Percentiles rank a stretch among this genome's conserved stretches.
Conservation (phyloP, 2,113 vertebrate genomes). For the Xenopus tropicalis region UCB_Xtro_10.0 CM004444.2:178311501-178312000, state of each 20-base stretch:
- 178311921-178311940: background rate
- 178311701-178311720: constrained; percentile 15
- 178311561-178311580: constrained; percentile 5
- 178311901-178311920: background rate
- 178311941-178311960: constrained; percentile 15
- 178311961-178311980: constrained; percentile 10
- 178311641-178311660: constrained; percentile 27
- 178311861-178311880: constrained; percentile 5
- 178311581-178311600: constrained; percentile 19
- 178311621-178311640: constrained; percentile 24
- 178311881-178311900: constrained; percentile 11
- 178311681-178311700: constrained; percentile 29
- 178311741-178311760: constrained; percentile 2
- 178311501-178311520: background rate
- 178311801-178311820: constrained; percentile 8
- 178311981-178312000: constrained; percentile 9
- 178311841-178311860: background rate
- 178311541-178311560: constrained; percentile 28
- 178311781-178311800: constrained; percentile 2
- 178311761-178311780: constrained; percentile 5
- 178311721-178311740: constrained; percentile 17
- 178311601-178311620: constrained; percentile 27
- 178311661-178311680: constrained; percentile 26
- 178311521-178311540: background rate
- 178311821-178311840: constrained; percentile 6